Percentiles rank a stretch among this genome's conserved stretches.
These are phyloP conservation scores for Pollenia griseotomentosa DNA, from an alignment of 2,888 invertebrate genomes.

Conservation along the genomic window DNA sequence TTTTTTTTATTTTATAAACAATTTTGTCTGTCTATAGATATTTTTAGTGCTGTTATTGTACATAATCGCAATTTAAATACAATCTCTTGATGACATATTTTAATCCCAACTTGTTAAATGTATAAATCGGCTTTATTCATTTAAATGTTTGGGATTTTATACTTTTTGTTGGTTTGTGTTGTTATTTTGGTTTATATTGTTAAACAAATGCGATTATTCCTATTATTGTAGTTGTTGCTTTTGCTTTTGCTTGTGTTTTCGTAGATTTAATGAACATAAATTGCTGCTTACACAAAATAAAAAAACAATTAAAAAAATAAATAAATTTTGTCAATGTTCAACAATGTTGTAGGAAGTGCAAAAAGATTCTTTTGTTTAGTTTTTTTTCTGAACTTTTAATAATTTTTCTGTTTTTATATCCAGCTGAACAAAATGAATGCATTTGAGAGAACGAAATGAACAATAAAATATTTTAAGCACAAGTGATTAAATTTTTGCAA, in stretches of 20 bases:
- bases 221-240: neutral
- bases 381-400: too few relatives aligned
- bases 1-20: neutral
- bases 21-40: neutral
- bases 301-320: neutral
- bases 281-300: conserved; percentile 23
- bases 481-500: too few relatives aligned
- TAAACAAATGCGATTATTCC: conserved; percentile 20
- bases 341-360: neutral
- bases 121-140: conserved; percentile 19
- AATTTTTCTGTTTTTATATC: too few relatives aligned
- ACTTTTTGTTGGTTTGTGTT: neutral
- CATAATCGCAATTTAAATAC: conserved; percentile 10
- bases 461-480: too few relatives aligned
- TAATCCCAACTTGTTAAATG: conserved; percentile 19
- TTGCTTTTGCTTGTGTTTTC: too few relatives aligned
- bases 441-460: too few relatives aligned
- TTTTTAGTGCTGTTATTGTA: neutral
- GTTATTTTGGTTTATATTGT: conserved; percentile 7
- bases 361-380: too few relatives aligned
- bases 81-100: conserved; percentile 39
- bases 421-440: too few relatives aligned
- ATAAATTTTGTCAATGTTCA: neutral
- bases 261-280: conserved; percentile 12
- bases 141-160: neutral